Percentiles rank a stretch among this genome's conserved stretches.
phyloP scores from a whole-genome alignment of 2,113 vertebrate genomes.

The Theropithecus gelada region DNA sequence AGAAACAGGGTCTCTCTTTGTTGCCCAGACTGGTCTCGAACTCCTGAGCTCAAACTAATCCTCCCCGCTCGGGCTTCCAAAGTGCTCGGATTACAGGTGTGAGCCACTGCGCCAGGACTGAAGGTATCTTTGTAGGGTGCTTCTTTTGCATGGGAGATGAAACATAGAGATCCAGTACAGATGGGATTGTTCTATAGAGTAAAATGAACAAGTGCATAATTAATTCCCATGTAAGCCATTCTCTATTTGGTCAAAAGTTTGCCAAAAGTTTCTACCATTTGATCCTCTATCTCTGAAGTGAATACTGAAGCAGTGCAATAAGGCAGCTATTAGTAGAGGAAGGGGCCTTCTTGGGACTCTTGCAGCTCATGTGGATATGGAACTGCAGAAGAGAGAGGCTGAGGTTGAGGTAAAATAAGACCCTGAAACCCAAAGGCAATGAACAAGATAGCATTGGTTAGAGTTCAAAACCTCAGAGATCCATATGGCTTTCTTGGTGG shows the following conservation, averaged over 20 bases:
- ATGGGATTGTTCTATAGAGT: not conserved
- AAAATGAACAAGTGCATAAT: not conserved
- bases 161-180: not conserved
- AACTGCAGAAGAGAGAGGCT: not conserved
- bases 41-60: too few relatives aligned
- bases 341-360: not conserved
- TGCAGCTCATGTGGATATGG: not conserved
- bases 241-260: not conserved
- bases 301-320: not conserved
- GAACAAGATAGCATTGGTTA: not conserved
- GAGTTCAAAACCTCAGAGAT: not conserved
- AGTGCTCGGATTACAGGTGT: too few relatives aligned
- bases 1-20: too few relatives aligned
- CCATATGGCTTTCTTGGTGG: not conserved
- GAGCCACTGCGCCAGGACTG: too few relatives aligned
- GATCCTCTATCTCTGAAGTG: not conserved
- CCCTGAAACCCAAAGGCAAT: not conserved
- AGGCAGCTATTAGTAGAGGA: not conserved
- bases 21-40: too few relatives aligned
- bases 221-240: not conserved
- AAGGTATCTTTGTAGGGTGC: not conserved
- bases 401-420: not conserved
- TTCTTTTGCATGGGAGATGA: not conserved
- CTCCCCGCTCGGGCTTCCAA: too few relatives aligned
- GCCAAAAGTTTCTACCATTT: not conserved